Base-by-base conservation (phyloP, 2,797 vertebrate genomes). In the Sus cebifrons region DNA sequence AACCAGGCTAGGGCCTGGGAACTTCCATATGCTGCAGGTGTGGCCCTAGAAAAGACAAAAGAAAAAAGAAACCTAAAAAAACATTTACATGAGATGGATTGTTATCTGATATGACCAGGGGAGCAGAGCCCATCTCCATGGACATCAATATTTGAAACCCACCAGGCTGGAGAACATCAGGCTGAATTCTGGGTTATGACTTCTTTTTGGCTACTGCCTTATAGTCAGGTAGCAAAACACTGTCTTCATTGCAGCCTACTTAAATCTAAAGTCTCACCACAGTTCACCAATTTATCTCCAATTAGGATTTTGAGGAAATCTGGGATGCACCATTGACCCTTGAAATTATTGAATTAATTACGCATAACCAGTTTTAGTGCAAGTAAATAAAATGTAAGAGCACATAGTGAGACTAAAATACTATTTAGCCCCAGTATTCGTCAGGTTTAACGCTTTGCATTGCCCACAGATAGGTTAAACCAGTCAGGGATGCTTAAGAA, bases 291-390 rank as follows among this genome's bases (percentile, higher is more conserved):
- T 94, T 78, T 92, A 56, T 73, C 81, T 91, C 49, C 49, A 96
- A 44, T 89, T 86, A 79, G n/a, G n/a, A 91, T 54, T 23, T 87
- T 95, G 60, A 94, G 67, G 60, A 89, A 95, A 95, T 62, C 49
- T 83, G 91, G 73, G 29, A 93, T 40, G 16, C 8, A 91, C 16
- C 58, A 58, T 6, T 90, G 81, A 83, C 73, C 44, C 70, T 95
- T 75, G 70, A 91, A 85, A 94, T 95, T 75, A 96, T 79, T 88
- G 90, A 88, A 86, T 65, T 82, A 62, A 95, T 92, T 92, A 73
- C 75, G 68, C 36, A 93, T 54, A 86, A 86, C 25, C 14, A 71
- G 44, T 40, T 95, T 92, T 74, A 67, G 92, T 81, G 75, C 60
- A 93, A 93, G 40, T 95, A 93, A 83, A 83, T 64, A 71, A 78